Evolutionary conservation across 2,888 invertebrate species (phyloP).

Genomic region (Biston betularia): DNA sequence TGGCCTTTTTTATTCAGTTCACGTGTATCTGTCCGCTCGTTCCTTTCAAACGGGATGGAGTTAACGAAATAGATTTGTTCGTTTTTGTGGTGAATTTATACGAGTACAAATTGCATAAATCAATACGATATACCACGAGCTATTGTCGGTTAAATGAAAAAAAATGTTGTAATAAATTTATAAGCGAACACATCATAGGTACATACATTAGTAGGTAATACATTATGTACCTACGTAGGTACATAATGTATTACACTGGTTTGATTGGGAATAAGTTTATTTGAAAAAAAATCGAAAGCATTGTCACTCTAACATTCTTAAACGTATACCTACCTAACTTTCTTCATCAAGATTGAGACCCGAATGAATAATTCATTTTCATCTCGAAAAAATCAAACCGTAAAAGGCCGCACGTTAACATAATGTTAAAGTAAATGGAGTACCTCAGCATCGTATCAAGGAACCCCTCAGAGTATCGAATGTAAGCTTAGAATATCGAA

Average conservation of each 20-base stretch:
- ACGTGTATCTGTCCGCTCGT: slow-evolving; percentile 38
- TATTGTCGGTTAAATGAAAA: not conserved
- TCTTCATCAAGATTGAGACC: slow-evolving; percentile 11
- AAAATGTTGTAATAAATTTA: not conserved
- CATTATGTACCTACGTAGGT: too few relatives aligned
- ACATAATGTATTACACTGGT: not conserved
- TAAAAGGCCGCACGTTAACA: slow-evolving; percentile 72
- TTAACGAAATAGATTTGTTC: slow-evolving; percentile 38
- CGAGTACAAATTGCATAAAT: not conserved
- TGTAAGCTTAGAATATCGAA: not conserved
- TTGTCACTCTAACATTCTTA: not conserved
- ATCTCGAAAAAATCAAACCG: slow-evolving; percentile 56
- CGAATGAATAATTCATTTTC: slow-evolving; percentile 34
- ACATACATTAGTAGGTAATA: too few relatives aligned
- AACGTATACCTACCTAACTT: slow-evolving; percentile 10
- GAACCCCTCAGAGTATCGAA: slow-evolving; percentile 56
- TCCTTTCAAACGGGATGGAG: slow-evolving; percentile 39
- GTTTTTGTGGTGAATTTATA: slow-evolving; percentile 21
- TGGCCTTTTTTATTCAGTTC: slow-evolving; percentile 47
- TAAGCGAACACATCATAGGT: not conserved
- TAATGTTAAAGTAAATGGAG: slow-evolving; percentile 77
- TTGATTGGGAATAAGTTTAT: not conserved
- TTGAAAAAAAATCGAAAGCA: not conserved
- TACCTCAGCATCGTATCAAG: slow-evolving; percentile 59
- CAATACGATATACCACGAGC: not conserved